Percentiles rank a stretch among this genome's conserved stretches.
Evolutionary conservation across 2,888 invertebrate genomes (phyloP).

Genomic region (Tholera decimalis): DNA sequence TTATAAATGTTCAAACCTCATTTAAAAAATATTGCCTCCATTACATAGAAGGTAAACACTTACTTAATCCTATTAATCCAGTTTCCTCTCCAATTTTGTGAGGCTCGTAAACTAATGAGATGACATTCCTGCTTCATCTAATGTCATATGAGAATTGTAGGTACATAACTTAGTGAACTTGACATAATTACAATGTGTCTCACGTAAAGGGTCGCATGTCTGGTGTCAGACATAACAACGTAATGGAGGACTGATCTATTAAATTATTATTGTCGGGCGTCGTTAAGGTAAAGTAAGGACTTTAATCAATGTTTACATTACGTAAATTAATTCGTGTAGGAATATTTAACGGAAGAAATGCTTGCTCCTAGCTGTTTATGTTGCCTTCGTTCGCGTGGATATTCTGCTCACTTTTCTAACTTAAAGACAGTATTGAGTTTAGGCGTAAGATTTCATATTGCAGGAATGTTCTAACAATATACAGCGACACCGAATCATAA

Average conservation of each 20-base stretch:
- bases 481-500: no score
- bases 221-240: neutral
- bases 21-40: no score
- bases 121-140: conserved; percentile 2
- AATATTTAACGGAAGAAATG: no score
- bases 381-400: no score
- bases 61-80: conserved; percentile 40
- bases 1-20: no score
- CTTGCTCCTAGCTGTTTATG: no score
- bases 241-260: neutral
- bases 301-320: no score
- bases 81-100: conserved; percentile 35
- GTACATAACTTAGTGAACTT: neutral
- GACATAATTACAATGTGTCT: neutral
- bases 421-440: no score
- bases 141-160: neutral
- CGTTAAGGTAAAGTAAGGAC: neutral
- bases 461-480: no score
- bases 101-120: conserved; percentile 29
- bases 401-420: no score
- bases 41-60: conserved; percentile 14
- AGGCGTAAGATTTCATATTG: no score
- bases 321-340: no score
- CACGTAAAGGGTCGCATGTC: neutral
- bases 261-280: neutral